phyloP scores from a whole-genome alignment of 2,797 vertebrate genomes.

The Brotogeris chrysoptera region DNA sequence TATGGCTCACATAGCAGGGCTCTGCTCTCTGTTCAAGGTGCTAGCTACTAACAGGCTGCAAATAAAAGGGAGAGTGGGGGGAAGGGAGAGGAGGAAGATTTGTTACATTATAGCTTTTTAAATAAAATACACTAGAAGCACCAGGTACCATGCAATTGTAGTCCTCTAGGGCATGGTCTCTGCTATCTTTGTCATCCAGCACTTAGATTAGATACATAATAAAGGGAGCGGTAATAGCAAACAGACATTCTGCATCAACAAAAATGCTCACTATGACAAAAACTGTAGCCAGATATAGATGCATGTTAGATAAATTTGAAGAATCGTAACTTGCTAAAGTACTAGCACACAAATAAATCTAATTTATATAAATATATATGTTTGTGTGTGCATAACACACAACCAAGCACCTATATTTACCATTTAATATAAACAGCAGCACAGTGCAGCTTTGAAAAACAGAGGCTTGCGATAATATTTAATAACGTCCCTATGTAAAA shows the following conservation, averaged over 20 bases:
- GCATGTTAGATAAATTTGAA: background rate
- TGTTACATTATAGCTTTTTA: background rate
- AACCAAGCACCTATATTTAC: background rate
- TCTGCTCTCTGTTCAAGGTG: background rate
- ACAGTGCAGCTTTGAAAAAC: background rate
- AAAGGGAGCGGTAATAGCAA: background rate
- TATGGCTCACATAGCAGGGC: fast-evolving
- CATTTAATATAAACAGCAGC: background rate
- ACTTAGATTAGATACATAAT: background rate
- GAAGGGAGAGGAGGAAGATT: background rate
- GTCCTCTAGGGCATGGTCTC: background rate
- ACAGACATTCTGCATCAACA: background rate
- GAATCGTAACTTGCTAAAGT: background rate
- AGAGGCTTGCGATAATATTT: background rate
- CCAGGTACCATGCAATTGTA: background rate
- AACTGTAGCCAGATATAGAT: background rate
- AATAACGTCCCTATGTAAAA: background rate
- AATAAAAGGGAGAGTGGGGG: background rate
- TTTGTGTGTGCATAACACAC: background rate
- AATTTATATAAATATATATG: background rate
- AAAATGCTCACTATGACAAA: slow-evolving; percentile 10
- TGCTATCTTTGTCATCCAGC: slow-evolving; percentile 1
- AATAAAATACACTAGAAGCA: background rate
- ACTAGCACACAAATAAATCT: background rate
- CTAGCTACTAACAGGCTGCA: background rate